Evolutionary conservation across 2,797 vertebrate genomes (phyloP), one percentile per base, ranked within the genome.

Genomic region (Taeniopygia guttata): DNA sequence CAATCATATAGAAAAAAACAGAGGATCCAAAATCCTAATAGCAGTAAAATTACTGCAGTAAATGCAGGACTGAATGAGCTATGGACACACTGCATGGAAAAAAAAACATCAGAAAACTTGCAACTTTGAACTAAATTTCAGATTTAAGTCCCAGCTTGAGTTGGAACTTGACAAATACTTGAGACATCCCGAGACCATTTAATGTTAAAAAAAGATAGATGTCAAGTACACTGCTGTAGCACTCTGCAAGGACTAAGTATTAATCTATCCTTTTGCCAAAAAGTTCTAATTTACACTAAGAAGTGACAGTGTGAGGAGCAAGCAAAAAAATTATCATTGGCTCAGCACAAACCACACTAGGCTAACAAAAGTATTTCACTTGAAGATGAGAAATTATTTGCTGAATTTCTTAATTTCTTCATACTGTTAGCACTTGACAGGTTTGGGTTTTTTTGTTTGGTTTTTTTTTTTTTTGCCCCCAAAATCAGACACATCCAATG

Each of bases 371-470:
- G 56, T 69, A 92, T 59, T 84, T 82, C 67, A 54, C 43, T 38
- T 45, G 49, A 22, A 10, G 56, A 79, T 72, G 52, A 94, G 52
- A 87, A 90, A 83, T 77, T 49, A 83, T 80, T 93, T 87, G 38
- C 78, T 89, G 59, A 89, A 86, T 76, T 68, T 89, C 64, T 90
- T 83, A 89, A 86, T 76, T 68, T 89, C 64, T 90, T 83, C 43
- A 51, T 27, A 38, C 9, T 32, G 84, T 90, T 85, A 93, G 83
- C 88, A 82, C 51, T 82, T 77, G 74, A 89, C 26, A 66, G 56
- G 46, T 42, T 16, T 40, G 11, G 38, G 40, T n/a, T n/a, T n/a
- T n/a, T n/a, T n/a, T n/a, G 15, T 27, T 66, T 59, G n/a, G n/a
- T n/a, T 40, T 14, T 40, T 40, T 40, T 40, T 59, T 59, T 59